Percentiles rank a stretch among this genome's conserved stretches.
phyloP scores from a whole-genome alignment of 2,888 invertebrate genomes.

The Rhagonycha lutea region DNA sequence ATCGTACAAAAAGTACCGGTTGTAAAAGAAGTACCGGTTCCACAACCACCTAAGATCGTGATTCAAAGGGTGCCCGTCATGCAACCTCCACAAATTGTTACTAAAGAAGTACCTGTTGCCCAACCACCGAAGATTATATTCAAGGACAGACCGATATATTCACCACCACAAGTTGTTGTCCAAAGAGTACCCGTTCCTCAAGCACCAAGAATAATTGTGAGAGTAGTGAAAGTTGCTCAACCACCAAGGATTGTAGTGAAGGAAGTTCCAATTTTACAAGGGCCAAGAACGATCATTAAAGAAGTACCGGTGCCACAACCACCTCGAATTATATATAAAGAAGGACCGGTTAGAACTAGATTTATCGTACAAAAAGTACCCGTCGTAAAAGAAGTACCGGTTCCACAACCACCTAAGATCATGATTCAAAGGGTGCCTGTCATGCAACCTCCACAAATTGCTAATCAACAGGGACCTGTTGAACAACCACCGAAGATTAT shows the following conservation, averaged over 20 bases:
- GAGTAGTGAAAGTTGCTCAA: slow-evolving; percentile 5
- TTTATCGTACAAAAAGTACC: background rate
- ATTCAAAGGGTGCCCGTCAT: too few species aligned
- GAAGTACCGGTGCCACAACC: background rate
- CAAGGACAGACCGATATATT: background rate
- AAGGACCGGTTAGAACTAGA: background rate
- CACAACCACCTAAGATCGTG: too few species aligned
- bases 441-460: background rate
- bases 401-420: background rate
- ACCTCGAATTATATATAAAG: background rate
- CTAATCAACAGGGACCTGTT: background rate
- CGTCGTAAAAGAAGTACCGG: background rate
- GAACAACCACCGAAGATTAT: background rate
- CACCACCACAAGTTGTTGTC: background rate
- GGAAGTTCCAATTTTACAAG: slow-evolving; percentile 7
- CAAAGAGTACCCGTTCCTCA: background rate
- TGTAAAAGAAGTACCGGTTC: too few species aligned
- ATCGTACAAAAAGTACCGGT: background rate
- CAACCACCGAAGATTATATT: background rate
- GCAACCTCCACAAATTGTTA: background rate
- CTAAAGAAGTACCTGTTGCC: background rate
- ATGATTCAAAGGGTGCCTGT: background rate
- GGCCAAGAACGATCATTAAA: background rate
- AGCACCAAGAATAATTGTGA: slow-evolving; percentile 9
- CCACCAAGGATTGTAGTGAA: slow-evolving; percentile 9